Evolutionary conservation across 2,888 invertebrate genomes (phyloP), one percentile per base, ranked within the genome.

Genomic region (Hirudinaria manillensis): DNA sequence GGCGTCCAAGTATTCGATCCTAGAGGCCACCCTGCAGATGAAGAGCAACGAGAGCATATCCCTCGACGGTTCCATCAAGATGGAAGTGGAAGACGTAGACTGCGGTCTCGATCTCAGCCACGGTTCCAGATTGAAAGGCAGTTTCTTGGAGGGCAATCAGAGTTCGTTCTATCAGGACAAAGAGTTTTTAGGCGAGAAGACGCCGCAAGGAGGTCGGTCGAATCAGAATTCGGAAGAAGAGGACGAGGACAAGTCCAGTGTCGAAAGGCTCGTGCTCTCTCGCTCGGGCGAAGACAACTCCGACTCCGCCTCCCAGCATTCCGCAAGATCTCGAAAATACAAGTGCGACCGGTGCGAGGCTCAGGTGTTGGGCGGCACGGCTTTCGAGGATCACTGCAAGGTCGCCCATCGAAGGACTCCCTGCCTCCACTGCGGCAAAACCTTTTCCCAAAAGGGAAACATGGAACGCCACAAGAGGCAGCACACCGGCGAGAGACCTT

Each of bases 401-500:
- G 36, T 73, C 3, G 36, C 38, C n/a, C 76, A 76, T 55, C 72
- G 72, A n/a, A 66, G 76, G 16, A 76, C 76, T 55, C 76, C 76
- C 4, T 76, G 76, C 73, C 67, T 73, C 53, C 65, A 68, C 73
- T 76, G 76, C 55, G 76, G 73, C 10, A 72, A 73, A 45, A 76
- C 76, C 10, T 76, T 76, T 45, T 76, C 76, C 6, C 76, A 76
- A 73, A 76, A 76, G 34, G 76, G 76, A 32, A 76, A 76, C 76
- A 76, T 76, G 76, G 76, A 76, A 34, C 53, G 76, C 16, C 76
- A 76, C 53, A 61, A 55, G 34, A 72, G 76, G 32, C 76, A 76
- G 72, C 76, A 76, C 76, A 76, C 76, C 38, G 76, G 76, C 19
- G 76, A 76, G 24, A 72, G 76, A n/a, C 76, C 76, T 1, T 76